A percentile compares a stretch with the other conserved stretches of the same genome.
Evolutionary conservation across 2,113 vertebrate species (phyloP).

Genomic region (Donacobius atricapilla): DNA sequence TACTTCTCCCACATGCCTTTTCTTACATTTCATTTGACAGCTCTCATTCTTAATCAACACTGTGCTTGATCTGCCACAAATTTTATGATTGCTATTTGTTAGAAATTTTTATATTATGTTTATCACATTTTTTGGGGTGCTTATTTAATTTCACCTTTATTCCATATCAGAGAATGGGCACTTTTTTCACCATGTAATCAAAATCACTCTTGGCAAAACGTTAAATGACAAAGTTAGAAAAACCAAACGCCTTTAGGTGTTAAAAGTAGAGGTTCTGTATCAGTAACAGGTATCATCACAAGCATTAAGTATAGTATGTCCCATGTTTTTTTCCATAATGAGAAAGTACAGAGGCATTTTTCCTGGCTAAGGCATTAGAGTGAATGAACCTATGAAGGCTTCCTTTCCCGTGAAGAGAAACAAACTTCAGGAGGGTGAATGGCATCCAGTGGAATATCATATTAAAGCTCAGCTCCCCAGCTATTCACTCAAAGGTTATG

Average conservation of each 20-base stretch:
- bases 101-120: not conserved
- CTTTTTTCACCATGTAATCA: not conserved
- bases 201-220: not conserved
- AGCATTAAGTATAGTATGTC: not conserved
- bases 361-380: not conserved
- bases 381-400: not conserved
- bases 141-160: not conserved
- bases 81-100: not conserved
- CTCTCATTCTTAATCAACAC: not conserved
- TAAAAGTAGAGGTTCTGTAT: not conserved
- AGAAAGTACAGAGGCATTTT: not conserved
- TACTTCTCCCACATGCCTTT: not conserved
- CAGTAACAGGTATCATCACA: not conserved
- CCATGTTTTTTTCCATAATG: not conserved
- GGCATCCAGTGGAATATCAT: not conserved
- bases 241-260: not conserved
- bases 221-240: not conserved
- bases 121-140: not conserved
- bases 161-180: not conserved
- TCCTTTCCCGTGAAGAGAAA: not conserved
- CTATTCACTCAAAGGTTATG: not conserved
- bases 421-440: not conserved
- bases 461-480: not conserved
- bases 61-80: not conserved
- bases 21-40: not conserved